Base-by-base conservation (phyloP, 2,888 invertebrate genomes). In the Drosophila kokeensis region DNA sequence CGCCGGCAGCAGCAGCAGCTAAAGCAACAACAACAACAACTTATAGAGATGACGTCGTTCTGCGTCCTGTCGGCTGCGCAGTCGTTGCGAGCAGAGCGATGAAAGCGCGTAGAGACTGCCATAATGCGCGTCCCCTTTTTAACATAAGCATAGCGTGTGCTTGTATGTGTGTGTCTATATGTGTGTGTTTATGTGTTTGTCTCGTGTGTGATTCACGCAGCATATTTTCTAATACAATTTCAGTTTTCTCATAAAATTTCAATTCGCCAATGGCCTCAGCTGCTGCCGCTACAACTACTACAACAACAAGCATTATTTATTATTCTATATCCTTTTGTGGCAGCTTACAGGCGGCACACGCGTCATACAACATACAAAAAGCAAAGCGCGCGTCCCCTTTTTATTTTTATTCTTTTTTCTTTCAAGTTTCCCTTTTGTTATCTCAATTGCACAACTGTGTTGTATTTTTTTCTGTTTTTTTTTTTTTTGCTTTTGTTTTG, bases 341-440 rank as follows among this genome's bases (percentile, higher is more conserved):
- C 55, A 77, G 81, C 78, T 77, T 77, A 81, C 67, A 62, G 83
- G 77, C 74, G 82, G 74, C 74, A 76, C 80, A 82, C 83, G 76
- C 82, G 76, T 79, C 79, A 73, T 76, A 67, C 77, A 75, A 67
- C 69, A 24, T 45, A 45, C 45, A 73, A 87, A 90, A 87, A 90
- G 87, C 87, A 87, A 88, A 87, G 90, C 87, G 89, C 80, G 87
- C 87, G 89, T 87, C 87, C 87, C 87, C 83, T 90, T 89, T 87
- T 57, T 36, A 54, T 36, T 36, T 54, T 40, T 57, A 15, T 40
- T 30, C n/a, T 29, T 21, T 40, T n/a, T 27, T 55, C 68, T 71
- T 80, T 72, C 76, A 89, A 82, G 85, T 87, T 82, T 76, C 69
- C 71, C 78, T 80, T 84, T 89, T 89, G 85, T 85, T 89, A 84